Evolutionary conservation across 2,888 invertebrate genomes (phyloP), one percentile per base, ranked within the genome.

Genomic region (Dryobota labecula): DNA sequence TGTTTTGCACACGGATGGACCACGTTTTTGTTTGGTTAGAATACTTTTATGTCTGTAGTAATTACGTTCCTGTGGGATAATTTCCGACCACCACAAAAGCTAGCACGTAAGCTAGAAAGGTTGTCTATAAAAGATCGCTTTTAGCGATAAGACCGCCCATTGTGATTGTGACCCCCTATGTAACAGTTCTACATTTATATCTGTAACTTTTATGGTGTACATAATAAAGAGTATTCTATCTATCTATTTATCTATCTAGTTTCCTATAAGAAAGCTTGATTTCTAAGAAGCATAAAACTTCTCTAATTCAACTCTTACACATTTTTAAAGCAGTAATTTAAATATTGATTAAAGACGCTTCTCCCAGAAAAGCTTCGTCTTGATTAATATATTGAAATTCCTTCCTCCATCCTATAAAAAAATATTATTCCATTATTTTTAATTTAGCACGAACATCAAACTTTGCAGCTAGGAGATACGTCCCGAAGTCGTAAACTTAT

Each of bases 381-480:
- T 57, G 38, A 65, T 71, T 51, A 45, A 49, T 60, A 63, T 51
- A 64, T 61, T 64, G 41, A 76, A 64, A 64, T 27, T 51, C 41
- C 24, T 49, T 45, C 38, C 20, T 9, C 20, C 45, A 11, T 45
- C 57, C 41, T 61, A 53, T 76, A 67, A 73, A 68, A 71, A 43
- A 64, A 69, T 65, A 45, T 65, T 78, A 67, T 73, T 67, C 43
- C 45, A 70, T 64, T 51, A 70, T 73, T 79, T 67, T 80, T 70
- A 79, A 80, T 78, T 82, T 73, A 80, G 74, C 80, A 71, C 57
- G 62, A 77, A 78, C 60, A 72, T 70, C 58, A 73, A 66, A 76
- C 58, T 58, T 67, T 57, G 54, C 36, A 51, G 57, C 67, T 57
- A 72, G 36, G 27, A 58, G 43, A 67, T 80, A 79, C 56, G 67